These are phyloP conservation scores for Tetrax tetrax DNA, from an alignment of 2,113 vertebrate species.

Conservation along the genomic window DNA sequence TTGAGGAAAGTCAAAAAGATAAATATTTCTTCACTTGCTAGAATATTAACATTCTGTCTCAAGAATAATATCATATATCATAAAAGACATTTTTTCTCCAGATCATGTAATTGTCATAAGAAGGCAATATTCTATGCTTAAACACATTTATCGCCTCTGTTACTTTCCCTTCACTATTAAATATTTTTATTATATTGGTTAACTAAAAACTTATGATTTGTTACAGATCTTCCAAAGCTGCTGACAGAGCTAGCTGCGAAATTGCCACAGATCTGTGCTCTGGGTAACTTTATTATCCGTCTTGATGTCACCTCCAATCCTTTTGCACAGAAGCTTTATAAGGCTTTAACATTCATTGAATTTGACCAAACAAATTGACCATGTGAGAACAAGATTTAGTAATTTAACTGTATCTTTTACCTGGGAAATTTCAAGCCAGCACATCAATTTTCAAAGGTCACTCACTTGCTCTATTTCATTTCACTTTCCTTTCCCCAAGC, in stretches of 20 bases:
- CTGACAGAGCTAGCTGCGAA: constrained; percentile 46
- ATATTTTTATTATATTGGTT: constrained; percentile 17
- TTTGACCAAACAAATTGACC: constrained; percentile 52
- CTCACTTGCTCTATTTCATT: background rate
- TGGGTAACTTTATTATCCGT: background rate
- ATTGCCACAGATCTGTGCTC: background rate
- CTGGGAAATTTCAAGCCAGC: constrained; percentile 22
- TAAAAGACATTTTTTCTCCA: background rate
- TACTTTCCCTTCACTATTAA: constrained; percentile 1
- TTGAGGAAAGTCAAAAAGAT: background rate
- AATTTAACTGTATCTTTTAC: constrained; percentile 35
- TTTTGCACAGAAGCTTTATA: constrained; percentile 3
- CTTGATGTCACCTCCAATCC: constrained; percentile 32
- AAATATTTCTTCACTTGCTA: background rate
- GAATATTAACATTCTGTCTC: background rate
- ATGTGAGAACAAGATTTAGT: background rate
- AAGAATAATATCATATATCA: background rate
- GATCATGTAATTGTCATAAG: background rate
- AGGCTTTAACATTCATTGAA: constrained; percentile 15
- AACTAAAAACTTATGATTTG: constrained; percentile 45
- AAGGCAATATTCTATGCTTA: constrained; percentile 10
- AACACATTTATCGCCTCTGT: background rate
- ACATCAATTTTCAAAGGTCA: constrained; percentile 29
- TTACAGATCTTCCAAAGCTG: constrained; percentile 29
- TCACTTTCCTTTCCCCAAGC: background rate